Conservation (phyloP, 2,888 invertebrate species). For the Coenonympha glycerion region DNA sequence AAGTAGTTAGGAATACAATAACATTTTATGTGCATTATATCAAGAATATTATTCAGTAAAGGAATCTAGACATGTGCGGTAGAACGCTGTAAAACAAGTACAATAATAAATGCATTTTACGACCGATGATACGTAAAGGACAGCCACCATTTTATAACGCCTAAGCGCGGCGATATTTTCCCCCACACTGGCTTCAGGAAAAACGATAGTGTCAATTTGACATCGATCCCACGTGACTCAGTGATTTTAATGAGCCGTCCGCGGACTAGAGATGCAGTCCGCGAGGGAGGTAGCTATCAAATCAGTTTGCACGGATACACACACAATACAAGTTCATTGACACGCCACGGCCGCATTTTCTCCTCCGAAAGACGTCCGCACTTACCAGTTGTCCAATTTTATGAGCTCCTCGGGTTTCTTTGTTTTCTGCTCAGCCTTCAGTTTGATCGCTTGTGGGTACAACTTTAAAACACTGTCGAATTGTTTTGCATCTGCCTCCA, state of each 20-base stretch:
- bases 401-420: slow-evolving; percentile 96
- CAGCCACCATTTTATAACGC: slow-evolving; percentile 77
- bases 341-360: slow-evolving; percentile 78
- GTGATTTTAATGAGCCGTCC: slow-evolving; percentile 82
- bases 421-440: slow-evolving; percentile 92
- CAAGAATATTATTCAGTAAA: slow-evolving; percentile 41
- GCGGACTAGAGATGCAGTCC: slow-evolving; percentile 78
- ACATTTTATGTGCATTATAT: slow-evolving; percentile 41
- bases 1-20: slow-evolving; percentile 44
- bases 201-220: slow-evolving; percentile 78
- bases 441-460: slow-evolving; percentile 91
- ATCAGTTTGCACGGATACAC: slow-evolving; percentile 78
- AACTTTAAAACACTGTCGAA: slow-evolving; percentile 92
- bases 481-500: slow-evolving; percentile 90
- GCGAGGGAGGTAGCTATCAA: slow-evolving; percentile 80
- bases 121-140: slow-evolving; percentile 59
- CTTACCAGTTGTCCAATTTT: slow-evolving; percentile 96
- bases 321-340: slow-evolving; percentile 78
- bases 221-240: slow-evolving; percentile 84
- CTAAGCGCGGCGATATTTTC: slow-evolving; percentile 72
- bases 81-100: slow-evolving; percentile 43
- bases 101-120: slow-evolving; percentile 52
- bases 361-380: slow-evolving; percentile 73
- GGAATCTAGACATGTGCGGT: slow-evolving; percentile 38
- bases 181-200: slow-evolving; percentile 72